A percentile compares a stretch with the other conserved stretches of the same genome.
Evolutionary conservation across 2,113 vertebrate species (phyloP).

Genomic region (Tychaedon coryphoeus): DNA sequence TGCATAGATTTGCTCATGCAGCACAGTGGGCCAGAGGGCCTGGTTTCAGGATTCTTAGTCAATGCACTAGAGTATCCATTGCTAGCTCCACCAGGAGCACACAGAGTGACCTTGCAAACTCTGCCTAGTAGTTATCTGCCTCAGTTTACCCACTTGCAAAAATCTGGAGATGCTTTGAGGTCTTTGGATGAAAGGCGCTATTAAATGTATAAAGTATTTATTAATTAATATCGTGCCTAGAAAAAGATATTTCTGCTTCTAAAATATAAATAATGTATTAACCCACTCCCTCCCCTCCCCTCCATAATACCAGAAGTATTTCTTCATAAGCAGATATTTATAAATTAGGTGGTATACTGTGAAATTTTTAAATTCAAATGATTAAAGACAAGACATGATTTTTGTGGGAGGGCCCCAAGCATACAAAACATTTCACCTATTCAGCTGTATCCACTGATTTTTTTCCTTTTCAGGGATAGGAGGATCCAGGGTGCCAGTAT

Average conservation of each 20-base stretch:
- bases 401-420: background rate
- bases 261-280: constrained; percentile 39
- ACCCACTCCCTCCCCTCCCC: background rate
- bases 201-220: background rate
- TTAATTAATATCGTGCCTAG: background rate
- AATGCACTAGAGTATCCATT: accelerated
- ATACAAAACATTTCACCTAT: background rate
- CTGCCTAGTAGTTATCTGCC: background rate
- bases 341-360: background rate
- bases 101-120: background rate
- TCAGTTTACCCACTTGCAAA: background rate
- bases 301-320: background rate
- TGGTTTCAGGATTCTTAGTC: background rate
- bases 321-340: background rate
- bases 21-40: background rate
- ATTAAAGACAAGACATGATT: background rate
- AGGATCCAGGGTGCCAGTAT: background rate
- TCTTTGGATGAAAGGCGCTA: background rate
- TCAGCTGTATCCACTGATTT: background rate
- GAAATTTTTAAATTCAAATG: background rate
- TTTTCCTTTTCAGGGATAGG: background rate
- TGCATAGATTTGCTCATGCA: background rate
- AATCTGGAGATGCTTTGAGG: background rate
- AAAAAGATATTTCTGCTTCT: background rate
- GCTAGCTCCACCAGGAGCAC: background rate